Conservation (phyloP, 2,888 invertebrate species). For the Cantharis rustica region DNA sequence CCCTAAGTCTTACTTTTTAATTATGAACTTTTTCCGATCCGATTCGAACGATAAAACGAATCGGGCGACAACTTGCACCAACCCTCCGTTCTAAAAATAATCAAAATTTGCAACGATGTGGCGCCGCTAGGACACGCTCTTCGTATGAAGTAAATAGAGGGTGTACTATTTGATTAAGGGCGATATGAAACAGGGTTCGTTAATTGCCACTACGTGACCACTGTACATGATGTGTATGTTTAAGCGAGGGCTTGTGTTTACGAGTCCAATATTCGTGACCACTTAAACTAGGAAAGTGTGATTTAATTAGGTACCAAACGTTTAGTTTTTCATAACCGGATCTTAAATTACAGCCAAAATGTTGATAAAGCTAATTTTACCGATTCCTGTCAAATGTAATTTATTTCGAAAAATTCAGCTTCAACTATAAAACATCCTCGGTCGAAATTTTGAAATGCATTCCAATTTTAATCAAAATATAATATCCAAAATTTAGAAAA, state of each 20-base stretch:
- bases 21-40: conserved; percentile 18
- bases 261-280: conserved; percentile 31
- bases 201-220: conserved; percentile 46
- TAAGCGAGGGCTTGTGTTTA: conserved; percentile 40
- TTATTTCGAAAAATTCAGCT: not conserved
- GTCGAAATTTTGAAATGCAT: no score
- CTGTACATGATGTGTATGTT: conserved; percentile 30
- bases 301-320: conserved; percentile 19
- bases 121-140: conserved; percentile 26
- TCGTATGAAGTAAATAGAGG: conserved; percentile 37
- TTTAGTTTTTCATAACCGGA: not conserved
- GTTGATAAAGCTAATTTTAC: not conserved
- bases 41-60: conserved; percentile 22
- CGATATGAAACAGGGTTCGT: conserved; percentile 48
- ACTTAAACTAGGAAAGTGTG: conserved; percentile 24
- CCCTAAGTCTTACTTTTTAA: conserved; percentile 13
- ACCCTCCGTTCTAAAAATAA: conserved; percentile 31
- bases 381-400: not conserved
- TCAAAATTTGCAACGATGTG: conserved; percentile 34
- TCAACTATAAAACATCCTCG: no score
- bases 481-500: no score
- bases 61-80: conserved; percentile 12
- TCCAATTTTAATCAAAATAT: no score
- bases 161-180: conserved; percentile 42
- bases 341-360: not conserved